These are phyloP conservation scores for Pogonocherus hispidulus DNA, from an alignment of 2,888 invertebrate genomes.

Conservation along the genomic window DNA sequence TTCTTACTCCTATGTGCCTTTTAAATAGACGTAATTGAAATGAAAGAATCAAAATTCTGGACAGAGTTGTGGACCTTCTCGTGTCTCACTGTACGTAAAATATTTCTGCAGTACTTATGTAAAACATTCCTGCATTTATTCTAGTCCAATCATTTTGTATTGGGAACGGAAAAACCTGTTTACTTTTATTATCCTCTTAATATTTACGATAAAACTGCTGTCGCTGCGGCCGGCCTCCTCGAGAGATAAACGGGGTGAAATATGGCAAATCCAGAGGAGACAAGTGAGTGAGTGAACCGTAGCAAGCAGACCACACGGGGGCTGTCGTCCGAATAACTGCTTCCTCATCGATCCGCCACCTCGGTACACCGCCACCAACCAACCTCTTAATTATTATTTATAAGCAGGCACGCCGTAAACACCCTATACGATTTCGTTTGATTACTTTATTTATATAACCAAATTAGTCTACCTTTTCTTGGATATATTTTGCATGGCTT, in stretches of 20 bases:
- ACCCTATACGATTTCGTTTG: background rate
- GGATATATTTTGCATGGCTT: too few species aligned
- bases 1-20: too few species aligned
- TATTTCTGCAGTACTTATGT: too few species aligned
- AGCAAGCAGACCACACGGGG: slow-evolving; percentile 46
- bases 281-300: slow-evolving; percentile 48
- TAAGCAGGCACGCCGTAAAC: slow-evolving; percentile 19
- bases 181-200: background rate
- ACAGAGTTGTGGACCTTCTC: too few species aligned
- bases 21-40: too few species aligned
- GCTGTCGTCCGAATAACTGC: slow-evolving; percentile 68
- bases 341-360: slow-evolving; percentile 62
- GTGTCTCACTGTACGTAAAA: too few species aligned
- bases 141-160: too few species aligned
- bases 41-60: too few species aligned
- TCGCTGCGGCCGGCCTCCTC: slow-evolving; percentile 17
- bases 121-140: too few species aligned
- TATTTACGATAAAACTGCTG: slow-evolving; percentile 2
- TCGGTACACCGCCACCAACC: slow-evolving; percentile 37
- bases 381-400: slow-evolving; percentile 39
- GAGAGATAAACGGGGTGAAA: slow-evolving; percentile 36
- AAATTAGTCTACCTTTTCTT: too few species aligned
- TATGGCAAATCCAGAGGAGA: slow-evolving; percentile 43
- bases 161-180: background rate
- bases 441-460: too few species aligned